Base-by-base conservation (phyloP, 2,888 invertebrate species). In the Agonum fuliginosum region DNA sequence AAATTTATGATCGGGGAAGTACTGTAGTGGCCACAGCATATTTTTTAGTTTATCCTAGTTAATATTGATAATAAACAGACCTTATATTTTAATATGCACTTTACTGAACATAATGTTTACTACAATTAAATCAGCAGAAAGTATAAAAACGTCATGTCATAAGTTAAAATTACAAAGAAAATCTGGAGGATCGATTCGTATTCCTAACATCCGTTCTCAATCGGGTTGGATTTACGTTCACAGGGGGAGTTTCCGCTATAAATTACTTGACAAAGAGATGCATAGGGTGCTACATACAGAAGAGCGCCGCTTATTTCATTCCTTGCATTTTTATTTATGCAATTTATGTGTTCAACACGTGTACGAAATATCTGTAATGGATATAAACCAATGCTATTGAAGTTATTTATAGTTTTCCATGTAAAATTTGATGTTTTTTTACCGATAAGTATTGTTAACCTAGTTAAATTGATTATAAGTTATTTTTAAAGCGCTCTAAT, bases 211-310 rank as follows among this genome's bases (percentile, higher is more conserved):
- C 14, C 34, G 67, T 19, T 37, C 22, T 67, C 67, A 67, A 67
- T 67, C 37, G 34, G n/a, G n/a, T 4, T n/a, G 12, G 37, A 67
- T 67, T 67, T 67, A 67, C 67, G 67, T 67, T 17, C 37, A 41
- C 20, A 19, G 41, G 37, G 67, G 41, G 67, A 67, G 67, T 10
- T 37, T 8, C 37, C 3, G 22, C 67, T 19, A 67, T 67, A 67
- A 67, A 67, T 67, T 34, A 41, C 12, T 22, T 4, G 10, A 65
- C 20, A 41, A 67, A 67, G 20, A n/a, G 54, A 24, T 24, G 54
- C 24, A 54, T 20, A 19, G 10, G 67, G 37, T 20, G 37, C 67
- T 41, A 65, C 22, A 17, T 12, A n/a, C 14, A 14, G 48, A 8
- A 48, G 22, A 20, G n/a, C 54, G 37, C 37, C n/a, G 22, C 54